Evolutionary conservation across 1,140 invertebrate species (phyloP).

Genomic region (Zelostemma sp.): DNA sequence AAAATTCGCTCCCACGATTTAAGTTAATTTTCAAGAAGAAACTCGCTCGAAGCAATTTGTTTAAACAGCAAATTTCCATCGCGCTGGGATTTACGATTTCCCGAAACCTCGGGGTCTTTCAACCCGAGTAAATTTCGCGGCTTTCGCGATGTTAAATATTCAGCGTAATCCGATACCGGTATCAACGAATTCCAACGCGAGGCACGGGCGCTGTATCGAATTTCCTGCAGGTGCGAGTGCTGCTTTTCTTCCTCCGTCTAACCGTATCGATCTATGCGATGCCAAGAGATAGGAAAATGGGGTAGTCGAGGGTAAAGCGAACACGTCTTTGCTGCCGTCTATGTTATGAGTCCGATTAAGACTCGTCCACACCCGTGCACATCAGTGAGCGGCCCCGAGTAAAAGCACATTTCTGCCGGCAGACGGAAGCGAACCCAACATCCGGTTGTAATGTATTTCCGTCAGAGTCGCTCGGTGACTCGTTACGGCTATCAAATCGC

Average conservation of each 20-base stretch:
- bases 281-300: conserved; percentile 8
- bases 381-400: neutral
- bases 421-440: conserved; percentile 53
- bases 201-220: conserved; percentile 24
- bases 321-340: conserved; percentile 13
- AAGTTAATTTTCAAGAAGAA: too few relatives aligned
- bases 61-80: too few relatives aligned
- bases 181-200: conserved; percentile 22
- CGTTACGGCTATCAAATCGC: conserved; percentile 59
- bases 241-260: conserved; percentile 23
- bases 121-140: conserved; percentile 14
- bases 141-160: conserved; percentile 31
- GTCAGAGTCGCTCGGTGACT: conserved; percentile 36
- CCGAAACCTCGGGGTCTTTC: neutral
- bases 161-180: conserved; percentile 20
- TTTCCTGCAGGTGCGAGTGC: conserved; percentile 36
- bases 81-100: neutral
- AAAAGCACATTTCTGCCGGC: conserved; percentile 15
- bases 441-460: conserved; percentile 66
- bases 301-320: conserved; percentile 9
- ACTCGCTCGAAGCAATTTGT: too few relatives aligned
- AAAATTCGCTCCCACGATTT: neutral
- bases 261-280: conserved; percentile 29
- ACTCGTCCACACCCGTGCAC: conserved; percentile 10
- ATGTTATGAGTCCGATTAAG: conserved; percentile 11